Conservation (phyloP, 2,113 vertebrate species). For the Poicephalus meyeri region DNA sequence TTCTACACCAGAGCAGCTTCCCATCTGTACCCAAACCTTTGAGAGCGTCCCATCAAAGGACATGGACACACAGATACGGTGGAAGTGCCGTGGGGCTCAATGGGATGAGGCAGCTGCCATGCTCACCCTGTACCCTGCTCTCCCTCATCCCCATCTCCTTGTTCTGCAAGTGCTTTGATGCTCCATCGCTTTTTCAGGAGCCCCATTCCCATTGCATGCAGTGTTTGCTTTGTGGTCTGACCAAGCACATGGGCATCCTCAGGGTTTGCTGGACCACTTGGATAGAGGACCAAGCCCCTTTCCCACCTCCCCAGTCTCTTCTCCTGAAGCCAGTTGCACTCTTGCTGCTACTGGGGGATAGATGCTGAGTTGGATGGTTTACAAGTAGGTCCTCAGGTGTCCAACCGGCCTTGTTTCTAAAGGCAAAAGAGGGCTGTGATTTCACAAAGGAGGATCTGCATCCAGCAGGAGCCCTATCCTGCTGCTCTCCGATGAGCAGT, state of each 20-base stretch:
- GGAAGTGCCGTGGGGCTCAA: neutral
- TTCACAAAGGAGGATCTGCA: neutral
- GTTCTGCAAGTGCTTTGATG: neutral
- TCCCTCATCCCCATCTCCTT: neutral
- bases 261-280: neutral
- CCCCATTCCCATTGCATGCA: neutral
- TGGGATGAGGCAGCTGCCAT: neutral
- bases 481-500: fast-evolving
- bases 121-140: neutral
- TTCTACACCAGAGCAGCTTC: neutral
- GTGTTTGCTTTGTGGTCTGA: neutral
- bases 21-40: too few species aligned
- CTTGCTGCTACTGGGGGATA: fast-evolving
- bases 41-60: neutral
- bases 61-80: neutral
- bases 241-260: neutral
- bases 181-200: neutral
- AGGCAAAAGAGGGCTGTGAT: neutral
- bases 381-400: neutral
- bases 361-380: neutral
- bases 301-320: neutral
- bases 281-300: neutral
- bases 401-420: neutral
- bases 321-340: neutral
- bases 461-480: neutral